Evolutionary conservation across 2,113 vertebrate genomes (phyloP).

Genomic region (Opisthocomus hoazin): DNA sequence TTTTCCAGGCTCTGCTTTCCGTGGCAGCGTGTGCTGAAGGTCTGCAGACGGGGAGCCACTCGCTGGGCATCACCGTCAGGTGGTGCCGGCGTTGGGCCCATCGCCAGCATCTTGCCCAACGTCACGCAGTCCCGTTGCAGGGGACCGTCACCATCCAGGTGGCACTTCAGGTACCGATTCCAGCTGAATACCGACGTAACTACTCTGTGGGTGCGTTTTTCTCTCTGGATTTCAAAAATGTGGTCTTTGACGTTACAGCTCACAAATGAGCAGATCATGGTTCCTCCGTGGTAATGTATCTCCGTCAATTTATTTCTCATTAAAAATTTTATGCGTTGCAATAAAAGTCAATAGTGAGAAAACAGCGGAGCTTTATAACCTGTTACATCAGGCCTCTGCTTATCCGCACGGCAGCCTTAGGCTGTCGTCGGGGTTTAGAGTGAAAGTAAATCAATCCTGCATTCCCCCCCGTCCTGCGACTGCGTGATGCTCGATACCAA

Average conservation of each 20-base stretch:
- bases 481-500: accelerated
- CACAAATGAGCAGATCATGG: not conserved
- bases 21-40: accelerated
- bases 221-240: not conserved
- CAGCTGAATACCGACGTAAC: not conserved
- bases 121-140: accelerated
- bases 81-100: accelerated
- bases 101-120: not conserved
- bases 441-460: not conserved
- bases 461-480: not conserved
- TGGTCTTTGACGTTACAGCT: not conserved
- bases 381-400: not conserved
- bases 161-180: not conserved
- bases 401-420: not conserved
- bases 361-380: conserved; percentile 8
- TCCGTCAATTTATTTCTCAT: conserved; percentile 29
- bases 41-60: not conserved
- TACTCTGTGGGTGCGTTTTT: accelerated
- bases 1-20: not conserved
- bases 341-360: not conserved
- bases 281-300: not conserved
- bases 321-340: not conserved
- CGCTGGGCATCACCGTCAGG: not conserved
- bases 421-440: not conserved
- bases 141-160: not conserved